Conservation (phyloP, 2,797 vertebrate species). For the Sebastiscus albofasciatus region DNA sequence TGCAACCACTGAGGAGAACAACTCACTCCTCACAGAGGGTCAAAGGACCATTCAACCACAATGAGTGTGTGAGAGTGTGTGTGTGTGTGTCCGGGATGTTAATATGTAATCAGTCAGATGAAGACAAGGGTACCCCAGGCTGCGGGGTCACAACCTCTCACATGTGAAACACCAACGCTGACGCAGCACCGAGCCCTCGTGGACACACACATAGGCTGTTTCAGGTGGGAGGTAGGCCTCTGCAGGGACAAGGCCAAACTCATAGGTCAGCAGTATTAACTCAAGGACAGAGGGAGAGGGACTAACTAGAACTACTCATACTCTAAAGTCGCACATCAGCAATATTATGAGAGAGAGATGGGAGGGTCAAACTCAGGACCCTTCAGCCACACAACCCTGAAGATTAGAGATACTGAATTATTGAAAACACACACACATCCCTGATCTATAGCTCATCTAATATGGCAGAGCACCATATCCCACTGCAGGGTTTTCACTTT, state of each 20-base stretch:
- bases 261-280: conserved; percentile 64
- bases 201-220: neutral
- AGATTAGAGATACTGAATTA: conserved; percentile 74
- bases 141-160: conserved; percentile 73
- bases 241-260: conserved; percentile 52
- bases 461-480: neutral
- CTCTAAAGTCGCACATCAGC: conserved; percentile 57
- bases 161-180: conserved; percentile 66
- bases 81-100: conserved; percentile 58
- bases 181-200: conserved; percentile 46
- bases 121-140: conserved; percentile 76
- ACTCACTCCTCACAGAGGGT: no score
- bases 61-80: neutral
- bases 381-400: conserved; percentile 10
- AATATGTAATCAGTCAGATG: conserved; percentile 77
- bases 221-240: conserved; percentile 57
- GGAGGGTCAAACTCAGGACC: conserved; percentile 36
- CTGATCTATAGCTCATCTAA: conserved; percentile 3
- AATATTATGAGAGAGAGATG: conserved; percentile 35
- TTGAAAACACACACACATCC: conserved; percentile 48
- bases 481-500: neutral
- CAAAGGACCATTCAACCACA: conserved; percentile 38
- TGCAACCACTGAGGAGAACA: conserved; percentile 17
- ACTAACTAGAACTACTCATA: conserved; percentile 23
- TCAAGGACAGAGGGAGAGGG: conserved; percentile 27